Base-by-base conservation (phyloP, 2,888 invertebrate species). In the Rhabditophanes sp. region DNA sequence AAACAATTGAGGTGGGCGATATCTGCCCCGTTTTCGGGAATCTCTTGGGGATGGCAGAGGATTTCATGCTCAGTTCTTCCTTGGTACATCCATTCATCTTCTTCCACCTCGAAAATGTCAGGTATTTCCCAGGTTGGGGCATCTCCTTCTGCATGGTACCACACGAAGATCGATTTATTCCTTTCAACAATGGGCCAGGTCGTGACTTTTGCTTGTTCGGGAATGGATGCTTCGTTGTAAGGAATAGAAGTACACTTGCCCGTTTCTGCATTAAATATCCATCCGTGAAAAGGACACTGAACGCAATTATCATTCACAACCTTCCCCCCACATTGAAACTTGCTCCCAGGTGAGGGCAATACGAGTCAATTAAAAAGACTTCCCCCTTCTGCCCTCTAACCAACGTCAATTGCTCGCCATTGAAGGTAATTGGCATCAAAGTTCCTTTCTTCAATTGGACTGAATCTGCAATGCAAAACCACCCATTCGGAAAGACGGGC, bases 21-120 rank as follows among this genome's bases (percentile, higher is more conserved):
- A 56, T 85, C 84, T 0, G 82, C 80, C 0, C 82, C 84, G 55
- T 85, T 85, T 64, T 84, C 84, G 0, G 83, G 82, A 23, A 84
- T 79, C 54, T 85, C 83, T 79, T 81, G 68, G 2, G 48, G 51
- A 30, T 50, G 48, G 28, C 46, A 54, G 35, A 44, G 41, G 19
- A 45, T 19, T 30, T 52, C 52, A 55, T 79, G 82, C 56, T 82
- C 80, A 33, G 80, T 81, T 4, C 80, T 68, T 0, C 83, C 84
- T 17, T 78, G 72, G 56, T 75, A 80, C 0, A 68, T 68, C 75
- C 77, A 79, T 1, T 63, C 46, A 1, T 74, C 72, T 8, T 56
- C 65, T 4, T 67, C 59, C 17, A 79, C 69, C 47, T 76, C 71
- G 0, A 71, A 66, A 0, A 77, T 67, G 3, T 69, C 68, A 0